phyloP scores from a whole-genome alignment of 2,888 invertebrate genomes.

The Hipparchia sbordonii region DNA sequence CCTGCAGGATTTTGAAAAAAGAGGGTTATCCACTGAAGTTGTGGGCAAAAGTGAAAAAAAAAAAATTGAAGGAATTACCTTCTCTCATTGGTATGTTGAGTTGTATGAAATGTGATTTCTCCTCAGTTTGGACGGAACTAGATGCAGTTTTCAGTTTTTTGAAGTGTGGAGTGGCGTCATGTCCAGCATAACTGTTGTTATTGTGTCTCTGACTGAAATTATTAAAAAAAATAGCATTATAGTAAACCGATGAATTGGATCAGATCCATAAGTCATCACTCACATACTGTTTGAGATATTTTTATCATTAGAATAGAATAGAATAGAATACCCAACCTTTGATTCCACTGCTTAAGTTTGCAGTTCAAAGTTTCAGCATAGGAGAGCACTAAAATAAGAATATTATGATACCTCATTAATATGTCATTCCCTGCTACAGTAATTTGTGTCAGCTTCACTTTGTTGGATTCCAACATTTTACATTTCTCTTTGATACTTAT shows the following conservation, averaged over 20 bases:
- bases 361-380: too few species aligned
- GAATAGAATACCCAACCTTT: too few species aligned
- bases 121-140: slow-evolving; percentile 62
- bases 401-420: slow-evolving; percentile 56
- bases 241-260: background rate
- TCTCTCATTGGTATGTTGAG: slow-evolving; percentile 48
- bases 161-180: slow-evolving; percentile 40
- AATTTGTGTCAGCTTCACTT: slow-evolving; percentile 70
- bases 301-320: too few species aligned
- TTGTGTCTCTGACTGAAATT: slow-evolving; percentile 55
- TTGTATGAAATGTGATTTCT: slow-evolving; percentile 54
- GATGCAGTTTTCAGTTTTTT: slow-evolving; percentile 50
- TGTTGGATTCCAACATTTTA: slow-evolving; percentile 70
- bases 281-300: too few species aligned
- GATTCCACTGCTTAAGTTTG: too few species aligned
- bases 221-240: background rate
- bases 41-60: background rate
- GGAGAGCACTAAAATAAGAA: background rate
- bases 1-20: too few species aligned
- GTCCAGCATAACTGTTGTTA: slow-evolving; percentile 42
- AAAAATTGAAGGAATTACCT: slow-evolving; percentile 28
- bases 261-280: too few species aligned
- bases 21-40: too few species aligned
- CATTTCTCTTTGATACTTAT: slow-evolving; percentile 81
- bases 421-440: slow-evolving; percentile 62